Evolutionary conservation across 2,113 vertebrate species (phyloP).

Genomic region (Forbesichthys papilliferus): DNA sequence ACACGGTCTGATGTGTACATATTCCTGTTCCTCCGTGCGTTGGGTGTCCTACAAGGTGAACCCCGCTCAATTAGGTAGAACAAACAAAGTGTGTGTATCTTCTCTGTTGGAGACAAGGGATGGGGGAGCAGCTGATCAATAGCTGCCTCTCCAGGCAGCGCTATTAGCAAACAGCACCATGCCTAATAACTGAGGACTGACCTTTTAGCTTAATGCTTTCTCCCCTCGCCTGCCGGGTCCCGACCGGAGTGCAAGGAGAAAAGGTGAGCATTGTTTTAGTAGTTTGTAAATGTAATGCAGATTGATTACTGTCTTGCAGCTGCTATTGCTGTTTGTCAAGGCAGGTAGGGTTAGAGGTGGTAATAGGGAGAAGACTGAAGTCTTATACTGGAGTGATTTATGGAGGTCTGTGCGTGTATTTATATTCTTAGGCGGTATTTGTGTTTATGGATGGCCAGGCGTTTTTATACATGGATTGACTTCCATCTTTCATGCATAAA

Average conservation of each 20-base stretch:
- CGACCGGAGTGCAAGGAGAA: constrained; percentile 66
- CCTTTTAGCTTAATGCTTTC: constrained; percentile 73
- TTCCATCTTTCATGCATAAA: constrained; percentile 62
- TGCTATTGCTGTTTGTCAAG: constrained; percentile 64
- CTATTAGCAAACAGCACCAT: constrained; percentile 76
- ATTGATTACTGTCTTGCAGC: constrained; percentile 72
- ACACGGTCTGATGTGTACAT: background rate
- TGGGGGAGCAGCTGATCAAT: constrained; percentile 69
- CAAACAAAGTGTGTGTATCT: constrained; percentile 67
- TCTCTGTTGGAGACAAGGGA: constrained; percentile 10
- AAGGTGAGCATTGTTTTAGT: constrained; percentile 76
- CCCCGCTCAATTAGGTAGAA: constrained; percentile 67
- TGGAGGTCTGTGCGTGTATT: constrained; percentile 62
- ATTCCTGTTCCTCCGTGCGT: background rate
- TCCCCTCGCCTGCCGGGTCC: constrained; percentile 44
- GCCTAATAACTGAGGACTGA: constrained; percentile 74
- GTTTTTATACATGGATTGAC: constrained; percentile 61
- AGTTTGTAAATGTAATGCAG: constrained; percentile 76
- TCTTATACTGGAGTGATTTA: constrained; percentile 62
- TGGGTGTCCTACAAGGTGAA: constrained; percentile 64
- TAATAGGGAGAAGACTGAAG: constrained; percentile 51
- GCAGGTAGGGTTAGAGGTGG: constrained; percentile 33
- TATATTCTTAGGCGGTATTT: constrained; percentile 56
- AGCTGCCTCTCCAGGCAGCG: constrained; percentile 66
- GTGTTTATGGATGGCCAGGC: constrained; percentile 50